These are phyloP conservation scores for Cololabis saira DNA, from an alignment of 2,113 vertebrate genomes.

Conservation along the genomic window DNA sequence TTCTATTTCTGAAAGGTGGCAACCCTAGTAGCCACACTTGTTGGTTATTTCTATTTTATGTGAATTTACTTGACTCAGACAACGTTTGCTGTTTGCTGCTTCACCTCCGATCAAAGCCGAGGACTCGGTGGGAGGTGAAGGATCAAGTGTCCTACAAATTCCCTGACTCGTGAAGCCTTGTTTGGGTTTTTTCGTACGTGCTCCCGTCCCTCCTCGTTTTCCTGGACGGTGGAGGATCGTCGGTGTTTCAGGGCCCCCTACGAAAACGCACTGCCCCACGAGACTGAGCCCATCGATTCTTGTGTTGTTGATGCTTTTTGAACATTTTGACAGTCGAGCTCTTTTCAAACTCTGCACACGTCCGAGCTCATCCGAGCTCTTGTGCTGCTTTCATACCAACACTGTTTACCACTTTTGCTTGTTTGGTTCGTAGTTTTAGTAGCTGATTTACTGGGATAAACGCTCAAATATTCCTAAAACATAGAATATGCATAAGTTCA, in stretches of 20 bases:
- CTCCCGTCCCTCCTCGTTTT: slow-evolving; percentile 5
- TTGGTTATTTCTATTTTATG: slow-evolving; percentile 17
- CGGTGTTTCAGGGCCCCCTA: slow-evolving; percentile 40
- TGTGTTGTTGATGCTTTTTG: too few relatives aligned
- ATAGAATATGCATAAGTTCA: too few relatives aligned
- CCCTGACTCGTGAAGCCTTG: slow-evolving; percentile 20
- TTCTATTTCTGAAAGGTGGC: too few relatives aligned
- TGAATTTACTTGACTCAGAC: slow-evolving; percentile 26
- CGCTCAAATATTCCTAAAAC: too few relatives aligned
- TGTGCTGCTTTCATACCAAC: too few relatives aligned
- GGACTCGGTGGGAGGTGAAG: slow-evolving; percentile 33
- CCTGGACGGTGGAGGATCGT: slow-evolving; percentile 4
- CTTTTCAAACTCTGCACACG: too few relatives aligned
- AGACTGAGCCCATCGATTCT: neutral
- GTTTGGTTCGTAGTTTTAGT: too few relatives aligned
- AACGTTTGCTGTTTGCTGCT: slow-evolving; percentile 42
- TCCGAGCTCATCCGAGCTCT: too few relatives aligned
- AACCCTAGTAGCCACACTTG: too few relatives aligned
- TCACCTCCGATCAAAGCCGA: slow-evolving; percentile 45
- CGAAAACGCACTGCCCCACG: slow-evolving; percentile 26
- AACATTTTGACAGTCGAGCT: too few relatives aligned
- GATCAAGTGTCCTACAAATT: slow-evolving; percentile 43
- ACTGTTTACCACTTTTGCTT: too few relatives aligned
- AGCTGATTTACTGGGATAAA: too few relatives aligned
- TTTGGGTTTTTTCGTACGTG: slow-evolving; percentile 31